Conservation (phyloP, 2,888 invertebrate species). For the Polydrusus pterygomalis region DNA sequence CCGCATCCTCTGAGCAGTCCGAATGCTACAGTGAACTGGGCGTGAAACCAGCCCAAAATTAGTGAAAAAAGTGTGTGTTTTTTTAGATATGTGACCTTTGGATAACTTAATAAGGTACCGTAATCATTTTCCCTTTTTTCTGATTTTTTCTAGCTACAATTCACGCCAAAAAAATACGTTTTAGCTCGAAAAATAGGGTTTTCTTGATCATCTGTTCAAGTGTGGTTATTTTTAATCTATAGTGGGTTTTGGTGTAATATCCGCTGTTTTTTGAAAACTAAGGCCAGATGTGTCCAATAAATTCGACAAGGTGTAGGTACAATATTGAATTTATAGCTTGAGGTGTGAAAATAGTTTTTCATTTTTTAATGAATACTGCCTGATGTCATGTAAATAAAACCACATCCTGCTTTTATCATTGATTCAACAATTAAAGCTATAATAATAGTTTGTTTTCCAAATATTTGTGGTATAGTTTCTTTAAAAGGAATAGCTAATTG, state of each 20-base stretch:
- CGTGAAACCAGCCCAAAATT: constrained; percentile 67
- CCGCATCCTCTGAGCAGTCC: constrained; percentile 62
- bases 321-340: neutral
- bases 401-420: constrained; percentile 24
- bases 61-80: constrained; percentile 68
- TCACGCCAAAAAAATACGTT: neutral
- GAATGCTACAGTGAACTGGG: constrained; percentile 68
- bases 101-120: constrained; percentile 64
- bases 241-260: constrained; percentile 19
- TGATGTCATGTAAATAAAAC: constrained; percentile 38
- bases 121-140: constrained; percentile 51
- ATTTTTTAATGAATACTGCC: constrained; percentile 31
- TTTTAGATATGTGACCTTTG: constrained; percentile 67
- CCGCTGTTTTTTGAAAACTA: constrained; percentile 1
- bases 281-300: constrained; percentile 13
- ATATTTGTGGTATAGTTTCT: neutral
- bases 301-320: neutral
- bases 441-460: constrained; percentile 19
- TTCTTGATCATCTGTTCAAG: constrained; percentile 48
- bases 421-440: too few relatives aligned
- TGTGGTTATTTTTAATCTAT: constrained; percentile 49
- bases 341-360: constrained; percentile 1
- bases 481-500: constrained; percentile 14
- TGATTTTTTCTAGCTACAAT: neutral
- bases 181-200: constrained; percentile 22